phyloP scores from a whole-genome alignment of 1,140 invertebrate species.

The Drepana arcuata region DNA sequence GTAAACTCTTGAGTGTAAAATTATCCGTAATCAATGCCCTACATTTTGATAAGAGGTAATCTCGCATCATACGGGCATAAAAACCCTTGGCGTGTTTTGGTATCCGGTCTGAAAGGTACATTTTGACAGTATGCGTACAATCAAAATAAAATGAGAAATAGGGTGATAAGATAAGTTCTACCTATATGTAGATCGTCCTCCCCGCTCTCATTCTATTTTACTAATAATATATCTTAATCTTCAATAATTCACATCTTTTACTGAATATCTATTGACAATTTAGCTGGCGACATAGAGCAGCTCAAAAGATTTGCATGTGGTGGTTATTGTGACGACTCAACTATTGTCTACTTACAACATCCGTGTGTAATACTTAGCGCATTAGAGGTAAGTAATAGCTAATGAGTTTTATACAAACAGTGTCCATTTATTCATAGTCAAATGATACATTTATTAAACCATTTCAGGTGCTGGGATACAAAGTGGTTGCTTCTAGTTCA shows the following conservation, averaged over 20 bases:
- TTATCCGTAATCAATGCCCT: constrained; percentile 80
- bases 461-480: constrained; percentile 84
- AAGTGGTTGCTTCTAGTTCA: constrained; percentile 88
- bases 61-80: constrained; percentile 87
- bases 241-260: no score
- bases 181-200: no score
- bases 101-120: constrained; percentile 86
- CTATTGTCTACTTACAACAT: constrained; percentile 88
- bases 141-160: constrained; percentile 27
- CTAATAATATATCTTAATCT: no score
- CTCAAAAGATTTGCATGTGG: constrained; percentile 84
- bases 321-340: constrained; percentile 84
- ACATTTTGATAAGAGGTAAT: constrained; percentile 90
- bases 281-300: constrained; percentile 86
- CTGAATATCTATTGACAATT: no score
- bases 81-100: constrained; percentile 87
- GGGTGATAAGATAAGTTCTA: constrained; percentile 3
- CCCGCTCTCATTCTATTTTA: no score
- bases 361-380: constrained; percentile 89
- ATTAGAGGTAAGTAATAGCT: constrained; percentile 76
- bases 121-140: constrained; percentile 16
- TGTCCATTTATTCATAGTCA: background rate
- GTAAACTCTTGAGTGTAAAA: no score
- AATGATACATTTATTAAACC: background rate
- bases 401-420: constrained; percentile 4